A percentile compares a stretch with the other conserved stretches of the same genome.
These are phyloP conservation scores for Lipophrys pholis DNA, from an alignment of 2,113 vertebrate species.

Conservation along the genomic window DNA sequence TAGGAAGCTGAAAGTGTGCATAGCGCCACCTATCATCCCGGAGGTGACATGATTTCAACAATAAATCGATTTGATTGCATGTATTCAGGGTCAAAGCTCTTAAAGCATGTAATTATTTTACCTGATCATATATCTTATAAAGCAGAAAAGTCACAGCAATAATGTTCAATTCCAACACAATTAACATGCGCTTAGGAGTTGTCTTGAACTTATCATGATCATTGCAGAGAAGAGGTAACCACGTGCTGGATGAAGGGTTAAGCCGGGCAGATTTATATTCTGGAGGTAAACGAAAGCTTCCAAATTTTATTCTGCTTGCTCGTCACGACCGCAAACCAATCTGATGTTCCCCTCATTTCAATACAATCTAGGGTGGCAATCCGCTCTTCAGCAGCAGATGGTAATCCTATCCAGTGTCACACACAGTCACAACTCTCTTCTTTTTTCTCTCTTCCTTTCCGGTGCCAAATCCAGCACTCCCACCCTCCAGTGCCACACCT, in stretches of 20 bases:
- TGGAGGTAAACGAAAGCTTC: slow-evolving; percentile 5
- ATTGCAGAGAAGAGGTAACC: no score
- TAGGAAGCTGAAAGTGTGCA: no score
- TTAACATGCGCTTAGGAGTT: no score
- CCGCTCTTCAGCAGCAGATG: slow-evolving; percentile 50
- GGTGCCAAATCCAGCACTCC: slow-evolving; percentile 61
- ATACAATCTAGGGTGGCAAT: slow-evolving; percentile 59
- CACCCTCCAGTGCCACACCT: slow-evolving; percentile 66
- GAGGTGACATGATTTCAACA: no score
- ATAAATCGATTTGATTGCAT: no score
- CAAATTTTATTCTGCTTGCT: slow-evolving; percentile 18
- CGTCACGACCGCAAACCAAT: slow-evolving; percentile 59
- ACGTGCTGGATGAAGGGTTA: neutral
- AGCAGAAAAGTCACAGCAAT: no score
- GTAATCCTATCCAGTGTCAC: slow-evolving; percentile 63
- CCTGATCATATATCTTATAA: no score
- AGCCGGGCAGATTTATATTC: slow-evolving; percentile 16
- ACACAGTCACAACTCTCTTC: slow-evolving; percentile 59
- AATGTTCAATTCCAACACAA: no score
- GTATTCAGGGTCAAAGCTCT: no score
- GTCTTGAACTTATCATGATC: no score
- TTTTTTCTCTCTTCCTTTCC: slow-evolving; percentile 48
- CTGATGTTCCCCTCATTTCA: slow-evolving; percentile 66
- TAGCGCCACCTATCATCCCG: no score
- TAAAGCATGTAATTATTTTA: no score